Base-by-base conservation (phyloP, 1,140 invertebrate genomes). In the Drosophila nasuta region DNA sequence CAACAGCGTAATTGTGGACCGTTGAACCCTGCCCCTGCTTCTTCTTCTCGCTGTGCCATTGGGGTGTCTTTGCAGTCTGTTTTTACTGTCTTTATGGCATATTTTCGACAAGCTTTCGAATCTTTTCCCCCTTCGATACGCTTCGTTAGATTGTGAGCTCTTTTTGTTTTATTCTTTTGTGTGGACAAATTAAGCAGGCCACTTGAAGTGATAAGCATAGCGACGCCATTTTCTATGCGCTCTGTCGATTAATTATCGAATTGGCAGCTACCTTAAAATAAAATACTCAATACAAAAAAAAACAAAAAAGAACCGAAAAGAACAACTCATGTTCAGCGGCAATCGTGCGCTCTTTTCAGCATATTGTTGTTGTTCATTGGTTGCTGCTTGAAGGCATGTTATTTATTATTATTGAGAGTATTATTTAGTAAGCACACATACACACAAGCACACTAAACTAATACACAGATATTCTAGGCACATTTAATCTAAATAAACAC, bases 181-280 rank as follows among this genome's bases (percentile, higher is more conserved):
- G 49, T 56, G 46, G 59, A 76, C 68, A 72, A 72, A 65, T 51
- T 74, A 63, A 78, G 68, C 79, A 69, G 76, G 52, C 76, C 79
- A 87, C 83, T 87, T 87, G 28, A 82, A 87, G 69, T 82, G 82
- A 87, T 87, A 87, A 87, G 82, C 76, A 79, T 76, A 62, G 75
- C 75, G 82, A 67, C 76, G 82, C 83, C 82, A 88, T 80, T 82
- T 86, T 72, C 60, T 64, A 38, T 63, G 49, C 45, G 45, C 17
- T n/a, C 15, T 56, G 49, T 65, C 72, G 75, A 82, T 77, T 86
- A 87, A 82, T 86, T 86, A 87, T 87, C 76, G 75, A 82, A 82
- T 85, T 82, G 71, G 57, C 57, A 74, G 65, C 65, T 74, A 74
- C 56, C 71, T 68, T 68, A 60, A 38, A 38, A 38, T 38, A 38